Evolutionary conservation across 2,113 vertebrate species (phyloP).

Genomic region (Neotoma lepida): DNA sequence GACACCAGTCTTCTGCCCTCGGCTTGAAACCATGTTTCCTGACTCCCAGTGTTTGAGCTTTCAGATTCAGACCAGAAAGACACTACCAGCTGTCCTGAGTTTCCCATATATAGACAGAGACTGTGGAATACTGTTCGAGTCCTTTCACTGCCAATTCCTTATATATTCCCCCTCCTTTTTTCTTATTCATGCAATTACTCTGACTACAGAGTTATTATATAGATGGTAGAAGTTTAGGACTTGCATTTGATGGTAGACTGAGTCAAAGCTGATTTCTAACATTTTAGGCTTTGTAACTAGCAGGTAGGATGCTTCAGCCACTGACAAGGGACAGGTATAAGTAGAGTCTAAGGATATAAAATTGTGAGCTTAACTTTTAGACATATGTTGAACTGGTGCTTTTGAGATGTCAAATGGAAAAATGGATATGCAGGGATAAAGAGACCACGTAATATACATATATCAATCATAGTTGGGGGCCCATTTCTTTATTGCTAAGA

Average conservation of each 20-base stretch:
- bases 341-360: not conserved
- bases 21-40: not conserved
- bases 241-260: not conserved
- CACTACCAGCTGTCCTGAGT: not conserved
- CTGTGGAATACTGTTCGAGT: not conserved
- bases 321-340: not conserved
- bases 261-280: not conserved
- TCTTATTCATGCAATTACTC: not conserved
- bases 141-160: not conserved
- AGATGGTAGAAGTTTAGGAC: not conserved
- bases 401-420: not conserved
- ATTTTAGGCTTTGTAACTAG: not conserved
- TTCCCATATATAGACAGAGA: not conserved
- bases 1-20: not conserved
- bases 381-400: not conserved
- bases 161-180: not conserved
- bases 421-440: not conserved
- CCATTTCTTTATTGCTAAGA: not conserved
- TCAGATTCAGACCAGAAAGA: not conserved
- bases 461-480: not conserved
- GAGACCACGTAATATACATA: rapidly evolving
- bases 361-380: not conserved
- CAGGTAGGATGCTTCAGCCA: not conserved
- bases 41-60: not conserved
- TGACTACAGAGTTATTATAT: not conserved